phyloP scores from a whole-genome alignment of 92 coral and sea anemone species.

The Zoanthus sociatus region DNA sequence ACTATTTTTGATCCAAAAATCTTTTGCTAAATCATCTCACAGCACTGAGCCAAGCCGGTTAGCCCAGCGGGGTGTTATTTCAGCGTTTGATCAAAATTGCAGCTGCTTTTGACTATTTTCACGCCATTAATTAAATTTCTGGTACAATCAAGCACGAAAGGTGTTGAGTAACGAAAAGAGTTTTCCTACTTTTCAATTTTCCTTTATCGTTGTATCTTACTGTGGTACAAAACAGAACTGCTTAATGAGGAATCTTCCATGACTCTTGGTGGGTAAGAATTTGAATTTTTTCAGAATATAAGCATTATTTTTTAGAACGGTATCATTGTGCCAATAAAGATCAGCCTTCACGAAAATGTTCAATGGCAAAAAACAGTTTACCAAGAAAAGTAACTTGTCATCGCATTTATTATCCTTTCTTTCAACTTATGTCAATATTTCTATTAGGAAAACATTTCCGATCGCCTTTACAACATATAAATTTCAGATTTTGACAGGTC shows the following conservation, averaged over 20 bases:
- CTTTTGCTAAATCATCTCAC: slow-evolving; percentile 8
- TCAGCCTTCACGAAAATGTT: neutral
- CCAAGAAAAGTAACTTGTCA: neutral
- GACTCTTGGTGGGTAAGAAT: slow-evolving; percentile 10
- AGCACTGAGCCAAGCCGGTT: slow-evolving; percentile 3
- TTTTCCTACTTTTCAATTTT: neutral
- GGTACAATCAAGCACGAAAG: neutral
- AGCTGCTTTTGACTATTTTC: slow-evolving; percentile 8
- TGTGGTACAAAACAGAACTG: neutral
- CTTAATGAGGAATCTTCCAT: neutral
- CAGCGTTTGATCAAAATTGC: slow-evolving; percentile 5
- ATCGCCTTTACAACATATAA: slow-evolving; percentile 2
- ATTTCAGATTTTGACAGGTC: neutral
- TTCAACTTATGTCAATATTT: neutral
- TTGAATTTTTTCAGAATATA: neutral
- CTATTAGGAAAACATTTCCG: neutral
- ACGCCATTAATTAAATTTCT: slow-evolving; percentile 2
- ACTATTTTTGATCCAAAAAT: slow-evolving; percentile 6
- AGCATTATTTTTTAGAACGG: neutral
- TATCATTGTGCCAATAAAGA: neutral
- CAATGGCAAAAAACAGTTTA: neutral
- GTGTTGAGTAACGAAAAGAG: neutral
- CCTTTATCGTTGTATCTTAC: neutral
- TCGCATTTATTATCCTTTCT: neutral
- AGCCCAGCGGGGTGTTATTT: slow-evolving; percentile 6